Evolutionary conservation across 2,888 invertebrate species (phyloP).

Genomic region (Parthenolecanium corni): DNA sequence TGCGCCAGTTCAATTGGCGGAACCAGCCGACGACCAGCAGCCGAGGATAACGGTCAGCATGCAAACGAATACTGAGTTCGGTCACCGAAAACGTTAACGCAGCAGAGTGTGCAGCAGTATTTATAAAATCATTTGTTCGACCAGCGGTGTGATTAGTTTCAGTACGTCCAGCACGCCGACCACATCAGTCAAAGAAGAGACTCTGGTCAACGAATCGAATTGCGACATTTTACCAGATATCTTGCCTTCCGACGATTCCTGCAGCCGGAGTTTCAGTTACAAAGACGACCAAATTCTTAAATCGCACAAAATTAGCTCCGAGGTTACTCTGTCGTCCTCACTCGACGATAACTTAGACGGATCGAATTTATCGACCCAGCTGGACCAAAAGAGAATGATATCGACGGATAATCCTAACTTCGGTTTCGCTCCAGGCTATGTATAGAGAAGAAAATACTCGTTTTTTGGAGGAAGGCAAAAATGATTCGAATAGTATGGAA

Average conservation of each 20-base stretch:
- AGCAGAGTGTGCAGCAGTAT: background rate
- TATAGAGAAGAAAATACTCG: too few species aligned
- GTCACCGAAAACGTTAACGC: background rate
- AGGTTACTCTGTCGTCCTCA: too few species aligned
- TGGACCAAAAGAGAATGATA: background rate
- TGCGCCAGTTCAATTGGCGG: background rate
- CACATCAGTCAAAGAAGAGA: conserved; percentile 10
- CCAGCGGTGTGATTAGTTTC: background rate
- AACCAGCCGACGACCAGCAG: background rate
- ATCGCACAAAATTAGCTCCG: too few species aligned
- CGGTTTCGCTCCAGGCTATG: too few species aligned
- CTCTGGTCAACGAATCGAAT: background rate
- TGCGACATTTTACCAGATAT: too few species aligned
- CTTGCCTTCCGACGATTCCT: background rate
- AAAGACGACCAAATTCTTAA: too few species aligned
- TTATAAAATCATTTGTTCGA: background rate
- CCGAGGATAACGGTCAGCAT: conserved; percentile 17
- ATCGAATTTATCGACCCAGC: conserved; percentile 1
- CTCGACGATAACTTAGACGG: conserved; percentile 7
- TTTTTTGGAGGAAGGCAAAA: background rate
- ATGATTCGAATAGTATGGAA: conserved; percentile 12
- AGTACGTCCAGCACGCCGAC: conserved; percentile 22
- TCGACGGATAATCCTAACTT: too few species aligned
- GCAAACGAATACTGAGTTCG: conserved; percentile 1
- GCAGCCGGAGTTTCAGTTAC: background rate